These are phyloP conservation scores for Cuculus canorus DNA, from an alignment of 2,797 vertebrate genomes.

Conservation along the genomic window DNA sequence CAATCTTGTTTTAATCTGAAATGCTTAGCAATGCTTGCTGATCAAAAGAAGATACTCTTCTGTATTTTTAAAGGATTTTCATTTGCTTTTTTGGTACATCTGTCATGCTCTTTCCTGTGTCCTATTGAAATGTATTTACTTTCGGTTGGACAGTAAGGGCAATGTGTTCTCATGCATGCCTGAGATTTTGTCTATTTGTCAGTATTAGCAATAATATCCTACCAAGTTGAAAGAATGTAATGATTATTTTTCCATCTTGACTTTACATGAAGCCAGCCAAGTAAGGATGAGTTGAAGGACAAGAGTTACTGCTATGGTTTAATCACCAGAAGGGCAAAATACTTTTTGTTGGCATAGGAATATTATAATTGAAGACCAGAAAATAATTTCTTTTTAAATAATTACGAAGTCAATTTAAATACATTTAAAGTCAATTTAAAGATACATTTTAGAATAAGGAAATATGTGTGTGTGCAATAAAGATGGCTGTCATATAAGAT, in stretches of 20 bases:
- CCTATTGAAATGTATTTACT: background rate
- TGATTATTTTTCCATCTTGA: background rate
- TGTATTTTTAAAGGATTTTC: background rate
- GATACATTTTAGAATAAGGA: background rate
- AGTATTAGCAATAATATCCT: background rate
- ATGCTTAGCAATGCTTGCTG: background rate
- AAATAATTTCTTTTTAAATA: background rate
- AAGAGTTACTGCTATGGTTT: background rate
- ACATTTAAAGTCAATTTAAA: background rate
- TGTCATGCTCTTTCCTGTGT: background rate
- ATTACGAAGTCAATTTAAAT: background rate
- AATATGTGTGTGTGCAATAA: background rate
- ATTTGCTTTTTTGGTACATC: accelerated
- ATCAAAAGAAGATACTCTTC: background rate
- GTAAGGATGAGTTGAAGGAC: background rate
- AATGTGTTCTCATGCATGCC: background rate
- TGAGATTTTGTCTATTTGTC: background rate
- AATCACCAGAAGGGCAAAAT: background rate
- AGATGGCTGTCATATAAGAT: background rate
- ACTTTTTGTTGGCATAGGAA: background rate
- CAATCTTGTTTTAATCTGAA: background rate
- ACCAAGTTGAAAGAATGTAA: background rate
- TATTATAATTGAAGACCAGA: background rate
- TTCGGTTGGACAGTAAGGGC: background rate
- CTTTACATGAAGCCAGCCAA: background rate